phyloP scores from a whole-genome alignment of 1,140 invertebrate genomes.

The Drusus annulatus region DNA sequence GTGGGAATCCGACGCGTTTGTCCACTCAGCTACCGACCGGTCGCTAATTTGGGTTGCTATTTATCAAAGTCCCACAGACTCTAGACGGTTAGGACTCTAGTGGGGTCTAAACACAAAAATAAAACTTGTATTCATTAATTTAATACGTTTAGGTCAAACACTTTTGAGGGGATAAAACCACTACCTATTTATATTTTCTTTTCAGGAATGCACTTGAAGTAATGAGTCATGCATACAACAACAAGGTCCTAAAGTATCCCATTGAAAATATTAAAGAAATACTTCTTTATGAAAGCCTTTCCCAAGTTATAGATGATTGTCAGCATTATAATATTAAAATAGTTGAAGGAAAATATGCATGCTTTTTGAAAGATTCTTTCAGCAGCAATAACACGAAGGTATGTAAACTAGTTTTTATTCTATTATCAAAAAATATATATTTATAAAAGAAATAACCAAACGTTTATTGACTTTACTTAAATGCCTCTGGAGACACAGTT shows the following conservation, averaged over 20 bases:
- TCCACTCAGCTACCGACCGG: too few species aligned
- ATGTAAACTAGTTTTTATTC: background rate
- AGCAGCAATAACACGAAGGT: background rate
- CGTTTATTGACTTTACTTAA: too few species aligned
- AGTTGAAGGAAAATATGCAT: constrained; percentile 11
- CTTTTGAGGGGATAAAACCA: too few species aligned
- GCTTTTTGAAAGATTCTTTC: constrained; percentile 32
- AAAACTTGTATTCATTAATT: too few species aligned
- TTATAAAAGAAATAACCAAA: too few species aligned
- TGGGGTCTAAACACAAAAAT: too few species aligned
- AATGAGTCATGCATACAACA: constrained; percentile 36
- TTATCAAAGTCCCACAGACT: background rate
- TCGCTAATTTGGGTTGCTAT: background rate
- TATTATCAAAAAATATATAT: too few species aligned
- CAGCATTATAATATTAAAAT: constrained; percentile 21
- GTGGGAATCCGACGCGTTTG: too few species aligned
- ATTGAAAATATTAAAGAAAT: constrained; percentile 19
- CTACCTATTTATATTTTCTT: background rate
- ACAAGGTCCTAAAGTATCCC: constrained; percentile 22
- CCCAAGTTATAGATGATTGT: constrained; percentile 13
- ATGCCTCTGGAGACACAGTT: too few species aligned
- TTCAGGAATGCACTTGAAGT: constrained; percentile 22
- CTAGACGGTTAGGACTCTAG: too few species aligned
- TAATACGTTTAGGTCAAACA: too few species aligned
- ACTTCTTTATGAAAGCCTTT: constrained; percentile 1